Conservation (phyloP, 2,113 vertebrate species). For the Carettochelys insculpta region DNA sequence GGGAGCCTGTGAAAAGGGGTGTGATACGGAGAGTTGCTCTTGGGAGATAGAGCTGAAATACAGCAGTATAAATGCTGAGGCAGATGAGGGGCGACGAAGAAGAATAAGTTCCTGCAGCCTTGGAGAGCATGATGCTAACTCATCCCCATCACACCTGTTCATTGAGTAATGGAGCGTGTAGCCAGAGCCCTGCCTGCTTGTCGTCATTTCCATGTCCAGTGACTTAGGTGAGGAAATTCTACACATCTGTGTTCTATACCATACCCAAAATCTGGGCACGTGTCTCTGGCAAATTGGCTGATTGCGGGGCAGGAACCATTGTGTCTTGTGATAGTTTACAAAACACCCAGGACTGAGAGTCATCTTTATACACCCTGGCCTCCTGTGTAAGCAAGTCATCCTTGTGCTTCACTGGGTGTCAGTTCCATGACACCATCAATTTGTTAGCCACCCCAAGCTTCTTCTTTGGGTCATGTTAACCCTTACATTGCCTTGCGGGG, state of each 20-base stretch:
- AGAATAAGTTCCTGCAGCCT: neutral
- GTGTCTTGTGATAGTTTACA: neutral
- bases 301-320: neutral
- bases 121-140: neutral
- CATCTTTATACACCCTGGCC: neutral
- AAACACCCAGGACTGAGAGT: neutral
- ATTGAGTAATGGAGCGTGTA: neutral
- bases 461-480: neutral
- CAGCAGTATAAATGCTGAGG: neutral
- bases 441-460: neutral
- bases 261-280: neutral
- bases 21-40: neutral
- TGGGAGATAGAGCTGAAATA: neutral
- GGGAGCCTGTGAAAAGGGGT: rapidly evolving
- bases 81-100: neutral
- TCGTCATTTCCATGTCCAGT: neutral
- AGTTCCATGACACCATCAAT: neutral
- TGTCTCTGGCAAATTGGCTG: neutral
- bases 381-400: neutral
- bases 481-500: neutral
- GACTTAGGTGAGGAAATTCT: neutral
- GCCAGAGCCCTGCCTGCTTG: neutral
- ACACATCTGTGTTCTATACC: neutral
- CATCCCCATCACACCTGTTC: neutral
- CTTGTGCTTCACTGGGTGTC: neutral